Evolutionary conservation across 1,140 invertebrate genomes (phyloP).

Genomic region (Camponotus pennsylvanicus): DNA sequence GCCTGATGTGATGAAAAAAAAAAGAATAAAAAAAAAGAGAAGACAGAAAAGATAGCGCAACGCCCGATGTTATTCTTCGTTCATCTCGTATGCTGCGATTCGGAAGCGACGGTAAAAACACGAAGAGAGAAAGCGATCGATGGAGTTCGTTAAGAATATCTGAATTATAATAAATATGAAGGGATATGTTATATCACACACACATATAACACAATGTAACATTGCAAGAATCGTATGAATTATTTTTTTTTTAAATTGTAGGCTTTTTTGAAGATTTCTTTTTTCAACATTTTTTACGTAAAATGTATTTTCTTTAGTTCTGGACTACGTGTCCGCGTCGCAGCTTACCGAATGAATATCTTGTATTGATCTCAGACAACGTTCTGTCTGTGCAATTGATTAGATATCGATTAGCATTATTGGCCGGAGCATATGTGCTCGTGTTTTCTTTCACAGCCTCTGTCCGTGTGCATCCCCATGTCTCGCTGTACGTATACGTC

Average conservation of each 20-base stretch:
- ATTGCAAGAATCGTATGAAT: not conserved
- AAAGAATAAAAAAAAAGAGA: constrained; percentile 14
- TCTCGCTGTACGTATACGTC: constrained; percentile 50
- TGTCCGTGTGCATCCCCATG: constrained; percentile 57
- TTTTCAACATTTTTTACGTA: not conserved
- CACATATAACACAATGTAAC: not conserved
- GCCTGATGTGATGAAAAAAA: constrained; percentile 67
- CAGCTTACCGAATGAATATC: constrained; percentile 35
- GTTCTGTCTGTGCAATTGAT: constrained; percentile 22
- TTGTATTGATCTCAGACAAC: constrained; percentile 15
- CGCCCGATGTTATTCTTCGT: not conserved
- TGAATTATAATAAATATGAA: not conserved
- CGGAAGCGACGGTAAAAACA: constrained; percentile 16
- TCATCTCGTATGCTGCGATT: constrained; percentile 41
- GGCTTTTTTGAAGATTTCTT: not conserved
- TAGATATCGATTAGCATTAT: constrained; percentile 45
- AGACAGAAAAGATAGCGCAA: not conserved
- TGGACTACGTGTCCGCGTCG: constrained; percentile 28
- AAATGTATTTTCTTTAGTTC: not conserved
- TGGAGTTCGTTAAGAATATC: not conserved
- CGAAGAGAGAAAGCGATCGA: not conserved
- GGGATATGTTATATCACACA: not conserved
- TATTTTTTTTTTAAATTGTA: not conserved
- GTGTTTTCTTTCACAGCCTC: constrained; percentile 55
- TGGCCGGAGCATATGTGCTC: constrained; percentile 54